Conservation (phyloP, 2,797 vertebrate genomes). For the Distichodus sexfasciatus region DNA sequence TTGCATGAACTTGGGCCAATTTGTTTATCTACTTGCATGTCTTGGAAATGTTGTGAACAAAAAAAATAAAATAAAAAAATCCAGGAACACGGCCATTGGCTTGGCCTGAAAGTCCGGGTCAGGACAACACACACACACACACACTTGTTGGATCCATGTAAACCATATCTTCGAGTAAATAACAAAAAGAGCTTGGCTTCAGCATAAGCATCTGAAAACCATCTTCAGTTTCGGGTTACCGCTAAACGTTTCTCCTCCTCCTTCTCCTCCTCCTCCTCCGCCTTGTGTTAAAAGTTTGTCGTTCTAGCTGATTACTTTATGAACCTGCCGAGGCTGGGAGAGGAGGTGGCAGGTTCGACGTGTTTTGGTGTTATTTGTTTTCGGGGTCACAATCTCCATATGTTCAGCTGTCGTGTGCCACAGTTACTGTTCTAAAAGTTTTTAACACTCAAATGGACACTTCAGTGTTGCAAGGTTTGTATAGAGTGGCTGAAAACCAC, state of each 20-base stretch:
- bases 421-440: conserved; percentile 53
- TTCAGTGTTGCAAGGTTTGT: no score
- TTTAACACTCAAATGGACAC: no score
- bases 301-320: conserved; percentile 47
- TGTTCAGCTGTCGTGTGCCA: conserved; percentile 51
- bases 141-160: conserved; percentile 47
- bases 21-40: conserved; percentile 56
- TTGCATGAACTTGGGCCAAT: conserved; percentile 66
- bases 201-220: conserved; percentile 42
- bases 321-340: conserved; percentile 33
- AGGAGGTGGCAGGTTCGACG: conserved; percentile 24
- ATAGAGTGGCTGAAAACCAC: no score
- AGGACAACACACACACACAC: conserved; percentile 8
- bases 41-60: conserved; percentile 69
- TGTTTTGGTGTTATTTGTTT: conserved; percentile 47
- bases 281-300: conserved; percentile 8
- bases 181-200: conserved; percentile 49
- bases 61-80: conserved; percentile 12
- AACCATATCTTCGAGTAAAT: conserved; percentile 45
- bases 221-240: conserved; percentile 47
- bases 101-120: conserved; percentile 20
- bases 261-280: not conserved
- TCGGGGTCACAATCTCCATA: conserved; percentile 24
- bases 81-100: no score
- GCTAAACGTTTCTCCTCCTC: no score